phyloP scores from a whole-genome alignment of 2,797 vertebrate genomes.

The Malurus splendens region DNA sequence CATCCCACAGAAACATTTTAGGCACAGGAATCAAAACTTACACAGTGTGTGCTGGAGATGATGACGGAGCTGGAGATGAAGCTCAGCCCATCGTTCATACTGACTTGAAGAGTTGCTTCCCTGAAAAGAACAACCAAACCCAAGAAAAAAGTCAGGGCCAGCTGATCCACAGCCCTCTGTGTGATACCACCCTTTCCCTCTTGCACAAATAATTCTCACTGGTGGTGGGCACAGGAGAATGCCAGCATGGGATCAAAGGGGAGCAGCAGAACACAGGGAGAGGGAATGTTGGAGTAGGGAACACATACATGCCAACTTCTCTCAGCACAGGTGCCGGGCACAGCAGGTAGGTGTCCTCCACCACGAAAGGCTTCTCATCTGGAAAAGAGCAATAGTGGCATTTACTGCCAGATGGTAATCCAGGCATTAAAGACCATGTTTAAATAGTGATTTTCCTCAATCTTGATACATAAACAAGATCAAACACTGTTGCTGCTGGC shows the following conservation, averaged over 20 bases:
- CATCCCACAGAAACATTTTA: background rate
- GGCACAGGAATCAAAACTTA: conserved; percentile 71
- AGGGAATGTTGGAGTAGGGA: background rate
- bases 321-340: conserved; percentile 90
- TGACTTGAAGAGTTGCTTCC: conserved; percentile 94
- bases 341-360: conserved; percentile 93
- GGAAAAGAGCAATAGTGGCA: background rate
- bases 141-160: background rate
- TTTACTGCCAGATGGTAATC: background rate
- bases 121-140: conserved; percentile 7
- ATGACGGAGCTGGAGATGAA: conserved; percentile 98
- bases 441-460: background rate
- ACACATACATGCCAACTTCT: conserved; percentile 92
- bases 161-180: no score
- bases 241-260: accelerated
- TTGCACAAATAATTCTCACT: background rate
- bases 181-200: background rate
- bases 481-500: background rate
- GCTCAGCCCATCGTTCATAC: conserved; percentile 96
- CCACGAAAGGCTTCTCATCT: conserved; percentile 92
- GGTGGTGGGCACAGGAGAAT: accelerated
- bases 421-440: background rate
- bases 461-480: accelerated
- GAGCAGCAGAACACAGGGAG: accelerated
- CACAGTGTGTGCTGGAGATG: conserved; percentile 94